These are phyloP conservation scores for Oncorhynchus mykiss DNA, from an alignment of 2,113 vertebrate species.

Conservation along the genomic window DNA sequence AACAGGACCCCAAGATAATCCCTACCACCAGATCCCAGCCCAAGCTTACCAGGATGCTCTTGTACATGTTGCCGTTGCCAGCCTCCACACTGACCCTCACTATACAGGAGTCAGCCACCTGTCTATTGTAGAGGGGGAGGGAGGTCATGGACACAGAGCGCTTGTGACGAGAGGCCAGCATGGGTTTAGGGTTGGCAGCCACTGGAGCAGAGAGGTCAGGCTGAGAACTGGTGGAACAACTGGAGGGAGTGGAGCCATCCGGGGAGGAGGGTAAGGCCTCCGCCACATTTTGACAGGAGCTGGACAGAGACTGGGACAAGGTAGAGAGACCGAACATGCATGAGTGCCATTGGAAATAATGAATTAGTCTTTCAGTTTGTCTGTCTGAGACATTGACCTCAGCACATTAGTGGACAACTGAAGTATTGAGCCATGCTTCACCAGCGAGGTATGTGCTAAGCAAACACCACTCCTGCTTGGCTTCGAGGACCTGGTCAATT, in stretches of 20 bases:
- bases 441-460: slow-evolving; percentile 3
- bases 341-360: slow-evolving; percentile 4
- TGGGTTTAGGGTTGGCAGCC: slow-evolving; percentile 1
- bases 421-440: slow-evolving; percentile 9
- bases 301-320: slow-evolving; percentile 54
- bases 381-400: neutral
- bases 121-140: slow-evolving; percentile 68
- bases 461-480: slow-evolving; percentile 1
- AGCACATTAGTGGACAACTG: neutral
- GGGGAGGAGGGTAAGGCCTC: slow-evolving; percentile 67
- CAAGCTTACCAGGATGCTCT: slow-evolving; percentile 83
- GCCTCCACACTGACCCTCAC: slow-evolving; percentile 79
- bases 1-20: neutral
- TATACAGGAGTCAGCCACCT: slow-evolving; percentile 75
- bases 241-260: slow-evolving; percentile 38
- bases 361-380: neutral
- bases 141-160: slow-evolving; percentile 72
- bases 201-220: slow-evolving; percentile 26
- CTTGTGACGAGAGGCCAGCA: slow-evolving; percentile 49
- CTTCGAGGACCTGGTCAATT: slow-evolving; percentile 14
- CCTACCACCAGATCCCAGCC: neutral
- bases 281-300: slow-evolving; percentile 71
- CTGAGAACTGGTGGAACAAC: slow-evolving; percentile 27
- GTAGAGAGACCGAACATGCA: neutral
- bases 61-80: slow-evolving; percentile 82